Percentiles rank a stretch among this genome's conserved stretches.
phyloP scores from a whole-genome alignment of 2,888 invertebrate genomes.

The Bombylius major region DNA sequence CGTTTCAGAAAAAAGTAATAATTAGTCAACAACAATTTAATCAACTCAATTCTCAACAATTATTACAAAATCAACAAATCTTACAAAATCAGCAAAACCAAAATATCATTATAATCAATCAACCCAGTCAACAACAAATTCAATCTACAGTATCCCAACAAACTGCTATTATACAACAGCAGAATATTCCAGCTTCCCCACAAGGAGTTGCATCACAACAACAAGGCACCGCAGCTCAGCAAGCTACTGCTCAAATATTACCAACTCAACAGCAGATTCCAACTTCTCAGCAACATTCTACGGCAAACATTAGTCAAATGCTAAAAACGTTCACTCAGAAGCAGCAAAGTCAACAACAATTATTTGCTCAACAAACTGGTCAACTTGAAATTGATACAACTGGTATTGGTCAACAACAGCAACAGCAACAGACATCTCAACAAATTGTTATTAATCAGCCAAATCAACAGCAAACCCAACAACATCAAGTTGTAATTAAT shows the following conservation, averaged over 20 bases:
- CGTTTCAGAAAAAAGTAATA: slow-evolving; percentile 28
- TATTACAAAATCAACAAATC: slow-evolving; percentile 37
- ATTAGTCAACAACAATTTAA: slow-evolving; percentile 51
- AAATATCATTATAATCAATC: slow-evolving; percentile 35
- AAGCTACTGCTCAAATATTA: slow-evolving; percentile 1
- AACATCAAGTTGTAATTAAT: slow-evolving; percentile 31
- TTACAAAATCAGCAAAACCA: slow-evolving; percentile 37
- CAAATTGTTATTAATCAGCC: slow-evolving; percentile 16
- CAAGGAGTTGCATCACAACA: slow-evolving; percentile 2
- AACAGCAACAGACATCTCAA: slow-evolving; percentile 40
- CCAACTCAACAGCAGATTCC: slow-evolving; percentile 36
- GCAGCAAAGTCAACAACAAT: slow-evolving; percentile 42
- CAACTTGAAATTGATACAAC: slow-evolving; percentile 30
- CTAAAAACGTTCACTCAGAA: slow-evolving; percentile 33
- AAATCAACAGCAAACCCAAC: slow-evolving; percentile 38
- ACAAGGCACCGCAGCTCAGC: slow-evolving; percentile 20
- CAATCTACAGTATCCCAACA: slow-evolving; percentile 24
- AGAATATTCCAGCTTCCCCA: background rate
- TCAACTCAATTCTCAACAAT: slow-evolving; percentile 47
- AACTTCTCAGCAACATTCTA: slow-evolving; percentile 36
- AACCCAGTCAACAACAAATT: slow-evolving; percentile 36
- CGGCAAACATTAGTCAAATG: slow-evolving; percentile 39
- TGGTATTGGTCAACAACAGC: slow-evolving; percentile 20
- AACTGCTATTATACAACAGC: slow-evolving; percentile 22
- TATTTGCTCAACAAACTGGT: slow-evolving; percentile 15